These are phyloP conservation scores for Nasonia giraulti DNA, from an alignment of 1,140 invertebrate genomes.

Conservation along the genomic window DNA sequence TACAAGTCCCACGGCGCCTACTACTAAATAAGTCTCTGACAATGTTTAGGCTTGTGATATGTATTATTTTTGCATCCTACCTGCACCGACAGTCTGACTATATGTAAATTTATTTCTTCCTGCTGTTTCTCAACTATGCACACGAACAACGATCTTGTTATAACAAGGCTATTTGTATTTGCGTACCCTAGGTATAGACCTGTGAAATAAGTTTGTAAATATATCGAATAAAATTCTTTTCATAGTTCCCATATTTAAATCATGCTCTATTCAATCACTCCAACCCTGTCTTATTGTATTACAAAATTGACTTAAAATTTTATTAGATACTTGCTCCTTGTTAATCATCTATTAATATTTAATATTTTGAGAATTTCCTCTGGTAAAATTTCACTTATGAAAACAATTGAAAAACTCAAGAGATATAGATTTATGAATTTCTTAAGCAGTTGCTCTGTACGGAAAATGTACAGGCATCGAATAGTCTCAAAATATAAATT, in stretches of 20 bases:
- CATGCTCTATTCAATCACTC: not conserved
- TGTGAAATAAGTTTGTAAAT: slow-evolving; percentile 39
- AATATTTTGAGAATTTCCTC: too few species aligned
- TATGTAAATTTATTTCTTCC: slow-evolving; percentile 22
- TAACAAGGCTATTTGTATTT: slow-evolving; percentile 7
- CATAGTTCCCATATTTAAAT: not conserved
- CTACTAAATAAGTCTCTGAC: not conserved
- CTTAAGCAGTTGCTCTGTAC: too few species aligned
- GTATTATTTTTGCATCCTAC: not conserved
- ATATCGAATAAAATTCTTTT: slow-evolving; percentile 37
- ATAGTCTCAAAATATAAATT: too few species aligned
- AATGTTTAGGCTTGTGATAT: not conserved
- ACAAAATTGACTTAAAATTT: too few species aligned
- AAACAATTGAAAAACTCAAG: too few species aligned
- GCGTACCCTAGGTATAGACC: not conserved
- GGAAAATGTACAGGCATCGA: too few species aligned
- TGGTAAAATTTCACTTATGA: too few species aligned
- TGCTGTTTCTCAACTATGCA: not conserved
- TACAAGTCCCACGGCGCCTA: not conserved
- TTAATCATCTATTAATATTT: too few species aligned
- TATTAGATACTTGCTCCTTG: too few species aligned
- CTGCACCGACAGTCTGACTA: slow-evolving; percentile 2
- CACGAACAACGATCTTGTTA: not conserved
- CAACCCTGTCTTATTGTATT: not conserved
- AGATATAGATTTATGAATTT: too few species aligned